Percentiles rank a stretch among this genome's conserved stretches.
These are phyloP conservation scores for Ischnura elegans DNA, from an alignment of 2,888 invertebrate genomes.

Conservation along the genomic window DNA sequence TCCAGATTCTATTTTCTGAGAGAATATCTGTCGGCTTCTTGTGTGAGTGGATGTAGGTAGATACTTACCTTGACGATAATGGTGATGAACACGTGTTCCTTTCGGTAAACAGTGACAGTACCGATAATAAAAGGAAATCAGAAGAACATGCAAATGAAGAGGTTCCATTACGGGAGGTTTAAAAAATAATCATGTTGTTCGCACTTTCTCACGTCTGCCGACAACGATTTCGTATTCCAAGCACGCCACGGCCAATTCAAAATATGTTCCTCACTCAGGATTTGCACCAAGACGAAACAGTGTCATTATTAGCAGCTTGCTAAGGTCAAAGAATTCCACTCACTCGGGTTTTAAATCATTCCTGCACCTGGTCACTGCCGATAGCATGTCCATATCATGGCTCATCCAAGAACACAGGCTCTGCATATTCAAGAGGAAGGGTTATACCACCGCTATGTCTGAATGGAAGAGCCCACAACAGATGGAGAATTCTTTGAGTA, in stretches of 20 bases:
- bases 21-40: no score
- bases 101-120: no score
- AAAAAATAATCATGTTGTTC: neutral
- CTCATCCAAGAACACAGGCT: neutral
- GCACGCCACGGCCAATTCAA: neutral
- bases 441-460: neutral
- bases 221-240: neutral
- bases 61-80: no score
- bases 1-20: no score
- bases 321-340: neutral
- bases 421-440: neutral
- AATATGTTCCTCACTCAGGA: neutral
- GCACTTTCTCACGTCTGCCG: neutral
- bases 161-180: neutral
- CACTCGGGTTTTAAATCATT: neutral
- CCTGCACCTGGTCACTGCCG: neutral
- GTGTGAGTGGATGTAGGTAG: no score
- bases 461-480: neutral
- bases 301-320: neutral
- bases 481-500: neutral
- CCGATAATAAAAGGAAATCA: neutral
- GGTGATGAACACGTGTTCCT: no score
- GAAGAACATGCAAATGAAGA: neutral
- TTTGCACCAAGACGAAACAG: neutral
- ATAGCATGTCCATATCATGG: neutral